Conservation (phyloP, 1,140 invertebrate genomes). For the Drosophila mojavensis region DNA sequence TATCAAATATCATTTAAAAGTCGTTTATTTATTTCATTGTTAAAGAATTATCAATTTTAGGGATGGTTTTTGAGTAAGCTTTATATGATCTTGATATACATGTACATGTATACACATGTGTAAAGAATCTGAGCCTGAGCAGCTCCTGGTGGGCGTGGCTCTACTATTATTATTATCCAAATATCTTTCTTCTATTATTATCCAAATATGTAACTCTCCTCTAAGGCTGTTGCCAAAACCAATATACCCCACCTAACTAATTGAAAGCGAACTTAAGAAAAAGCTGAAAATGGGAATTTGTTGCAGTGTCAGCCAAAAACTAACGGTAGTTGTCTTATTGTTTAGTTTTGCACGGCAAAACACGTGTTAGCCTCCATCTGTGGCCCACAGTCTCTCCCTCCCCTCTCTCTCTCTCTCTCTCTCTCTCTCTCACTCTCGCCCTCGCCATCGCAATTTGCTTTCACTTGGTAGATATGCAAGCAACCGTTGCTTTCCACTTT, state of each 20-base stretch:
- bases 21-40: too few species aligned
- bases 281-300: conserved; percentile 1
- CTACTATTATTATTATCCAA: too few species aligned
- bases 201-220: too few species aligned
- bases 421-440: not conserved
- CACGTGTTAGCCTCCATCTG: conserved; percentile 15
- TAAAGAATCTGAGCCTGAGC: too few species aligned
- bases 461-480: conserved; percentile 13
- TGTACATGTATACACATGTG: too few species aligned
- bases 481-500: conserved; percentile 2
- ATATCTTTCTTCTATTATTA: too few species aligned
- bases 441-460: conserved; percentile 15
- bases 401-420: not conserved
- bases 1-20: too few species aligned
- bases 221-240: too few species aligned
- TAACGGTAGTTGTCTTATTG: conserved; percentile 28
- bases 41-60: too few species aligned
- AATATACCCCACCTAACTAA: not conserved
- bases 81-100: too few species aligned
- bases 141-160: too few species aligned
- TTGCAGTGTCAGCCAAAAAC: conserved; percentile 51
- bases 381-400: not conserved
- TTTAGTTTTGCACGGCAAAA: conserved; percentile 27
- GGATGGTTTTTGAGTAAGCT: too few species aligned
- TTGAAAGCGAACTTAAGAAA: not conserved